A percentile compares a stretch with the other conserved stretches of the same genome.
These are phyloP conservation scores for Drosophila austrosaltans DNA, from an alignment of 2,888 invertebrate species.

Conservation along the genomic window DNA sequence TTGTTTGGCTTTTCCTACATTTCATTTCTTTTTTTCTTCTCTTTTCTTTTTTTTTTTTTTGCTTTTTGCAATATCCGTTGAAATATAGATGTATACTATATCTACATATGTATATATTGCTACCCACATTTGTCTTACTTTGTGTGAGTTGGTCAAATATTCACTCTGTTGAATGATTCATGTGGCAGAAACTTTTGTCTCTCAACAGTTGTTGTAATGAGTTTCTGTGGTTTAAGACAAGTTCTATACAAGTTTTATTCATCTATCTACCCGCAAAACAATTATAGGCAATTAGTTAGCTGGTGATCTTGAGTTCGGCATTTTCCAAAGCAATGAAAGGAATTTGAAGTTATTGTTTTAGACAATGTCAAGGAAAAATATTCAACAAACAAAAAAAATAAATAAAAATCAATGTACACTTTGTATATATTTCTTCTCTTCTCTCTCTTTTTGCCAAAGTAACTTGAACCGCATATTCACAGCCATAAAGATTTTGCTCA, in stretches of 20 bases:
- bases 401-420: slow-evolving; percentile 14
- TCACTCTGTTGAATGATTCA: slow-evolving; percentile 49
- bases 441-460: slow-evolving; percentile 15
- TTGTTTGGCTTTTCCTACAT: slow-evolving; percentile 28
- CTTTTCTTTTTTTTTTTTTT: slow-evolving; percentile 29
- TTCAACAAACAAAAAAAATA: slow-evolving; percentile 8
- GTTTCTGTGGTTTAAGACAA: slow-evolving; percentile 66
- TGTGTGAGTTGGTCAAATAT: slow-evolving; percentile 12
- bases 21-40: slow-evolving; percentile 16
- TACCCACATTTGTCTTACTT: slow-evolving; percentile 29
- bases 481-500: slow-evolving; percentile 60
- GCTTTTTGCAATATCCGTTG: slow-evolving; percentile 44
- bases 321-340: slow-evolving; percentile 52
- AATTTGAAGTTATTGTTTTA: slow-evolving; percentile 36
- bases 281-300: slow-evolving; percentile 68
- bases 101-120: slow-evolving; percentile 14
- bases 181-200: slow-evolving; percentile 68
- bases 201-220: slow-evolving; percentile 61
- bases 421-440: slow-evolving; percentile 9
- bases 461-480: slow-evolving; percentile 25
- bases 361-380: slow-evolving; percentile 53
- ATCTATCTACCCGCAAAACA: slow-evolving; percentile 44
- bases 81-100: slow-evolving; percentile 11
- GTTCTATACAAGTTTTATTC: slow-evolving; percentile 30
- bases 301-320: slow-evolving; percentile 44